Evolutionary conservation across 2,797 vertebrate genomes (phyloP).

Genomic region (Zenarchopterus dispar): DNA sequence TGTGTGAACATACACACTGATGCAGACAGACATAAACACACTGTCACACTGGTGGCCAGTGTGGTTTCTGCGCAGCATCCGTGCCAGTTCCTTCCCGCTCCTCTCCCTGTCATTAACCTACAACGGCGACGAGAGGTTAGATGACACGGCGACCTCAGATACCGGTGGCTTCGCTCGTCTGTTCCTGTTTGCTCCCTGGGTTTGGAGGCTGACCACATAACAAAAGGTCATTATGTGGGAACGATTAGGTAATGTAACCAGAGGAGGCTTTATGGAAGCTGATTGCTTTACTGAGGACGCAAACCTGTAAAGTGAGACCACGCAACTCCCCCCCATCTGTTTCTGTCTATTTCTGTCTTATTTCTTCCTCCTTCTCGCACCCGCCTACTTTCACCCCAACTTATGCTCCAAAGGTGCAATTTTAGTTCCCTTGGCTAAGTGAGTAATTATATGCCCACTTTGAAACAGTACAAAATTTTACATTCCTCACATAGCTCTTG

Average conservation of each 20-base stretch:
- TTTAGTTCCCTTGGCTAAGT: slow-evolving; percentile 71
- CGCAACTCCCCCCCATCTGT: slow-evolving; percentile 17
- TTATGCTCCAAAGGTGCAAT: slow-evolving; percentile 75
- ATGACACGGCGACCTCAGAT: slow-evolving; percentile 38
- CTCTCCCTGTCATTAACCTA: slow-evolving; percentile 65
- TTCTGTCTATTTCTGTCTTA: slow-evolving; percentile 30
- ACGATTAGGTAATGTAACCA: slow-evolving; percentile 13
- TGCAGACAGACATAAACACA: slow-evolving; percentile 54
- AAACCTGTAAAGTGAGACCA: slow-evolving; percentile 53
- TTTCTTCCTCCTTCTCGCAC: slow-evolving; percentile 41
- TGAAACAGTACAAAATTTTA: slow-evolving; percentile 61
- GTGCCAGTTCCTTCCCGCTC: slow-evolving; percentile 58
- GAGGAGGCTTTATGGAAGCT: slow-evolving; percentile 11
- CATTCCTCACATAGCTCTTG: slow-evolving; percentile 67
- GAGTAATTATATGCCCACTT: slow-evolving; percentile 76
- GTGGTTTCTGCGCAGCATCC: slow-evolving; percentile 59
- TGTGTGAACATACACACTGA: slow-evolving; percentile 45
- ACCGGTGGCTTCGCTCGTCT: slow-evolving; percentile 34
- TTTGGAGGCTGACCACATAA: slow-evolving; percentile 34
- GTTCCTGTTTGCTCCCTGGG: slow-evolving; percentile 22
- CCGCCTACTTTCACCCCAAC: slow-evolving; percentile 60
- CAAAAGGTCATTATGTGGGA: slow-evolving; percentile 17
- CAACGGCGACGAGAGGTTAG: slow-evolving; percentile 36
- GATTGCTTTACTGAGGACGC: slow-evolving; percentile 28
- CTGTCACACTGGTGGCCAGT: slow-evolving; percentile 50